phyloP scores from a whole-genome alignment of 2,113 vertebrate genomes.

The Rhynchopsitta pachyrhyncha region DNA sequence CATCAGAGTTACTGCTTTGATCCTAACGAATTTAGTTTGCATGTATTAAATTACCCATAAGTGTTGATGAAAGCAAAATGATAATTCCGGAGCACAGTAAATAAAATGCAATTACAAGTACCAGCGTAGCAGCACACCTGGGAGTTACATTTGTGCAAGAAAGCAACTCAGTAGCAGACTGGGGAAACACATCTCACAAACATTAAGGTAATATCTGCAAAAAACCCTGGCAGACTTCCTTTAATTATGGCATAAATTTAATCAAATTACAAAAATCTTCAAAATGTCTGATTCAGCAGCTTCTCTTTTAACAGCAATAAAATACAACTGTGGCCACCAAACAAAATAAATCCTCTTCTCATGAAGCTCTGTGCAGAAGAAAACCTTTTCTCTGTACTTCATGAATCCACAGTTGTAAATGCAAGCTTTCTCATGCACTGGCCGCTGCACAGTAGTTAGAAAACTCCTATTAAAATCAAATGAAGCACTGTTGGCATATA shows the following conservation, averaged over 20 bases:
- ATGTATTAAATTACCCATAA: slow-evolving; percentile 11
- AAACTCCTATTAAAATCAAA: neutral
- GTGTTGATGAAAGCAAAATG: slow-evolving; percentile 50
- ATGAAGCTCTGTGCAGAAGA: neutral
- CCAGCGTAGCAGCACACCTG: neutral
- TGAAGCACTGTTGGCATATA: neutral
- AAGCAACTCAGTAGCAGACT: slow-evolving; percentile 1
- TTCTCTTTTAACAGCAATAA: neutral
- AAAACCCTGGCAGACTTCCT: neutral
- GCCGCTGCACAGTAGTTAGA: neutral
- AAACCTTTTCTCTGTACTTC: neutral
- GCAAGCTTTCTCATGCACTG: neutral
- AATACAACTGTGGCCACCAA: neutral
- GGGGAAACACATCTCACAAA: neutral
- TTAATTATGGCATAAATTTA: slow-evolving; percentile 4
- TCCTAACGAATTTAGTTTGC: neutral
- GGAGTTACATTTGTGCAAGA: slow-evolving; percentile 5
- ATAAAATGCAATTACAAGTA: slow-evolving; percentile 54
- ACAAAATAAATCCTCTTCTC: neutral
- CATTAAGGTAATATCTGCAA: neutral
- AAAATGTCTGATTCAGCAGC: neutral
- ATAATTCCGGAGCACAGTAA: slow-evolving; percentile 40
- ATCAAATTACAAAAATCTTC: neutral
- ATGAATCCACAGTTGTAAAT: neutral
- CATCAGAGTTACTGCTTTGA: neutral